These are phyloP conservation scores for Gorsachius goisagi DNA, from an alignment of 2,113 vertebrate genomes.

Conservation along the genomic window DNA sequence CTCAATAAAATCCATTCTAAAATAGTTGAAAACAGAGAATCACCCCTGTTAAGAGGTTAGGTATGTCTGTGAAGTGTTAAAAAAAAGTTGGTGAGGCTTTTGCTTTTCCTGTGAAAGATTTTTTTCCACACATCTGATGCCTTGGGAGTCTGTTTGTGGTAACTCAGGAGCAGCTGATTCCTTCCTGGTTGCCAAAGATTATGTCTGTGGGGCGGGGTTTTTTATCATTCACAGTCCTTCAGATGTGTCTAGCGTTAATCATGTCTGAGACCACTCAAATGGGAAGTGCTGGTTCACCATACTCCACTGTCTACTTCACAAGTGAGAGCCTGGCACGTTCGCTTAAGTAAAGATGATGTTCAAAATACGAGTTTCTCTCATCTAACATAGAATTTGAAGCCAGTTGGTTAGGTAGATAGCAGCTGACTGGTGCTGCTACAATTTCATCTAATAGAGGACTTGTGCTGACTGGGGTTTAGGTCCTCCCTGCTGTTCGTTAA, in stretches of 20 bases:
- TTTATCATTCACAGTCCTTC: background rate
- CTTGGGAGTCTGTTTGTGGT: background rate
- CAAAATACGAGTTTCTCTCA: background rate
- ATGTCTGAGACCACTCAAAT: background rate
- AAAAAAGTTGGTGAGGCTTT: background rate
- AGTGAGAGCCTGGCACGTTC: background rate
- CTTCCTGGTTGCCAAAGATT: background rate
- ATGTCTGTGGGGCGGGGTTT: background rate
- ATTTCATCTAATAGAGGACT: background rate
- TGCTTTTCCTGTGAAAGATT: background rate
- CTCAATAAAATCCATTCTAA: background rate
- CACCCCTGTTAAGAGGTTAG: background rate
- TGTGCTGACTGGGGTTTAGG: background rate
- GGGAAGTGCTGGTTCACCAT: background rate
- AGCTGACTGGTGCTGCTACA: background rate
- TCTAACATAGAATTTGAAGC: background rate
- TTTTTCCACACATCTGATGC: background rate
- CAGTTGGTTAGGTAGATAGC: background rate
- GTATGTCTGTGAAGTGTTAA: background rate
- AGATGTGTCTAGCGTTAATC: background rate
- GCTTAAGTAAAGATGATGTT: background rate
- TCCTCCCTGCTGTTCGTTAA: background rate
- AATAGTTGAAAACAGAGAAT: background rate
- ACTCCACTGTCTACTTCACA: background rate
- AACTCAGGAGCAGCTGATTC: background rate